phyloP scores from a whole-genome alignment of 2,888 invertebrate species.

The Epinotia demarniana region DNA sequence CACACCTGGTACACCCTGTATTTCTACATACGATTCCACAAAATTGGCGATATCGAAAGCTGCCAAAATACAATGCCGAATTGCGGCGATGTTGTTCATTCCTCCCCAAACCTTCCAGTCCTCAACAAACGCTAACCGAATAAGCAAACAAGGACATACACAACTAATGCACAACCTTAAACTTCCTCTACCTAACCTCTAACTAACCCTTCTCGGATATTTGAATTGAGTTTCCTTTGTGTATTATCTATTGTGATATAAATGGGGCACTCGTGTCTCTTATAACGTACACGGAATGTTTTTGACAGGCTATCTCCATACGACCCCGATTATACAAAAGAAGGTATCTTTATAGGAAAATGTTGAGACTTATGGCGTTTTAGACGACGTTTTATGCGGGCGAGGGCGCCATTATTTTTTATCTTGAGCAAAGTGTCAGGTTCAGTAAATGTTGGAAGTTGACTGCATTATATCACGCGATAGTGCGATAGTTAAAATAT shows the following conservation, averaged over 20 bases:
- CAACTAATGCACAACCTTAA: conserved; percentile 7
- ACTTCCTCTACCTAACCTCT: too few relatives aligned
- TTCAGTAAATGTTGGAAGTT: conserved; percentile 4
- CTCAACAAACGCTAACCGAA: not conserved
- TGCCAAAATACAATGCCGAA: not conserved
- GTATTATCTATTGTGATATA: conserved; percentile 36
- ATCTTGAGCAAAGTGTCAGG: conserved; percentile 16
- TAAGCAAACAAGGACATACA: not conserved
- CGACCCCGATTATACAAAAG: not conserved
- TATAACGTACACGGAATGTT: conserved; percentile 30
- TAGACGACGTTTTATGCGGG: not conserved
- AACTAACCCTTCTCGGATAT: conserved; percentile 28
- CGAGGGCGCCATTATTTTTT: not conserved
- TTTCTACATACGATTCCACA: not conserved
- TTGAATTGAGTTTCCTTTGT: conserved; percentile 41
- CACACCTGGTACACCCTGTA: too few relatives aligned
- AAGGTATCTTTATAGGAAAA: not conserved
- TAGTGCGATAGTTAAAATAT: not conserved
- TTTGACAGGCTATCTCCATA: conserved; percentile 43
- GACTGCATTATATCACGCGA: conserved; percentile 3
- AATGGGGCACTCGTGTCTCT: conserved; percentile 37
- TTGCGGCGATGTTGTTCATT: not conserved
- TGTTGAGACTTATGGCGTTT: conserved; percentile 7
- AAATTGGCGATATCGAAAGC: not conserved
- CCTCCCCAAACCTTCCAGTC: not conserved